phyloP scores from a whole-genome alignment of 2,113 vertebrate species.

The Martes martes region DNA sequence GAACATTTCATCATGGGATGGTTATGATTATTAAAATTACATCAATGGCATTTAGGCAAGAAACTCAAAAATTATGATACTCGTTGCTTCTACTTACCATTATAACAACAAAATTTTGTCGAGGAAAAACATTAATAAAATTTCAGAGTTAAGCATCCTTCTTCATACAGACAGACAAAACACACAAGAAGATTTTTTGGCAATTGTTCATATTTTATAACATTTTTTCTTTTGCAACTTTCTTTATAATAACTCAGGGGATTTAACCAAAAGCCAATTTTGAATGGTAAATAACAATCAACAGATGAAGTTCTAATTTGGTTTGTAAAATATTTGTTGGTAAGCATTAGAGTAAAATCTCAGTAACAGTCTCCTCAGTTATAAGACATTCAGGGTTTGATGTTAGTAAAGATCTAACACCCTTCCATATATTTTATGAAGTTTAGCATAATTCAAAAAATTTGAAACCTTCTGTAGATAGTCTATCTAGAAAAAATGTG shows the following conservation, averaged over 20 bases:
- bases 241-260: neutral
- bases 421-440: neutral
- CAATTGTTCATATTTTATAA: neutral
- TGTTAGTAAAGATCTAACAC: neutral
- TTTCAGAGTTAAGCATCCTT: neutral
- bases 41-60: neutral
- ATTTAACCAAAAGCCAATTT: neutral
- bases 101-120: neutral
- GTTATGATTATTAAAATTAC: neutral
- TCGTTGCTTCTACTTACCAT: neutral
- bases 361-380: neutral
- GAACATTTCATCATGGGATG: neutral
- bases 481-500: neutral
- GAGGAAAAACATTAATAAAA: neutral
- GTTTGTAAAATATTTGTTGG: neutral
- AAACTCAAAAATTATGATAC: neutral
- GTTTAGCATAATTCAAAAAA: neutral
- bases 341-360: neutral
- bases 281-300: constrained; percentile 28
- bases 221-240: neutral
- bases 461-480: neutral
- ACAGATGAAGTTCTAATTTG: neutral
- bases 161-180: neutral
- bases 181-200: neutral
- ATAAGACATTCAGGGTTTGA: neutral